Percentiles rank a stretch among this genome's conserved stretches.
These are phyloP conservation scores for Zosterops pallidus DNA, from an alignment of 2,113 vertebrate genomes.

Conservation along the genomic window DNA sequence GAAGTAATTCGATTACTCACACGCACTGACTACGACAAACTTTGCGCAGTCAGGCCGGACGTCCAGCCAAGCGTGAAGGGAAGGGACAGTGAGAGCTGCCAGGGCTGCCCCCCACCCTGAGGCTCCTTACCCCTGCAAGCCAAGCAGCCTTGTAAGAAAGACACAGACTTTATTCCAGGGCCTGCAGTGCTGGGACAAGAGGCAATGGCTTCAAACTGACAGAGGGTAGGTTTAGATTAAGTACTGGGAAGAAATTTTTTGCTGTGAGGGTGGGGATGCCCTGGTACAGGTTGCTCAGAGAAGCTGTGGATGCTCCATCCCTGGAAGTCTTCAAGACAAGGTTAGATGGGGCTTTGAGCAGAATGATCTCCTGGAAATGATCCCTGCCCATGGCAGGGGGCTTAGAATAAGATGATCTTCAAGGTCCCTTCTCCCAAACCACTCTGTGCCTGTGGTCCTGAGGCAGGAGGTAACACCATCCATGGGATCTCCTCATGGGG, in stretches of 20 bases:
- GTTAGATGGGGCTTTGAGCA: neutral
- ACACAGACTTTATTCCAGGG: neutral
- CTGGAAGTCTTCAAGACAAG: neutral
- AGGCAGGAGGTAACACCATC: neutral
- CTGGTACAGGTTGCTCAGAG: neutral
- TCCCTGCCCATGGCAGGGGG: neutral
- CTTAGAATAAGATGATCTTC: neutral
- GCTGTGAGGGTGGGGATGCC: neutral
- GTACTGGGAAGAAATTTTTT: neutral
- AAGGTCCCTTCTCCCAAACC: neutral
- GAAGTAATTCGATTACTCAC: constrained; percentile 58
- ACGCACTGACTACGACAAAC: constrained; percentile 24
- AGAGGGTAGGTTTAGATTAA: neutral
- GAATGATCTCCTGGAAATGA: neutral
- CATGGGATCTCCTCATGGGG: neutral
- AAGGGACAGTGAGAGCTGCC: neutral
- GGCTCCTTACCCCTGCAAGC: neutral
- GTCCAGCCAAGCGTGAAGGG: constrained; percentile 9
- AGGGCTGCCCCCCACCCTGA: neutral
- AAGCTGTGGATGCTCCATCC: neutral
- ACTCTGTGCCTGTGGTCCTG: neutral
- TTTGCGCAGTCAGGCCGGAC: neutral
- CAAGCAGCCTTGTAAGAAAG: neutral
- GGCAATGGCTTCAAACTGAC: neutral
- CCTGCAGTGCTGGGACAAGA: neutral